Percentiles rank a stretch among this genome's conserved stretches.
These are phyloP conservation scores for Euclidia mi DNA, from an alignment of 2,888 invertebrate genomes.

Conservation along the genomic window DNA sequence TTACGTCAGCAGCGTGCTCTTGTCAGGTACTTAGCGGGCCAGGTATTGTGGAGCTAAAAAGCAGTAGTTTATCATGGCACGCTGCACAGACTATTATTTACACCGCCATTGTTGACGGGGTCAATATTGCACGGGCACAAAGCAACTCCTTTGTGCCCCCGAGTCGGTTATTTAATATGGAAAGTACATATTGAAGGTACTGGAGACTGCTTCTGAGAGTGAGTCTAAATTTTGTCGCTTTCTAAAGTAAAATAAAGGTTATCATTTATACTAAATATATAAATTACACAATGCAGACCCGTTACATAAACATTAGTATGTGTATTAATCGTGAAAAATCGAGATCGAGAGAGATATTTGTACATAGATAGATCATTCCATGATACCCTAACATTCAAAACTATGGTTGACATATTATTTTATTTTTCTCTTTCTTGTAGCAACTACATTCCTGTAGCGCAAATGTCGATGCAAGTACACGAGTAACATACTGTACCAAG, in stretches of 20 bases:
- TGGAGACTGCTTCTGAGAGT: too few relatives aligned
- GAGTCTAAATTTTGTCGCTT: background rate
- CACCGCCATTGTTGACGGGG: conserved; percentile 39
- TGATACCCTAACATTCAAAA: too few relatives aligned
- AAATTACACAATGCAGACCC: too few relatives aligned
- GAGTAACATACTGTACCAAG: conserved; percentile 15
- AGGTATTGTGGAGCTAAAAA: conserved; percentile 35
- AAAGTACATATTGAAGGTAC: conserved; percentile 4
- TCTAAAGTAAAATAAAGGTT: background rate
- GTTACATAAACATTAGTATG: too few relatives aligned
- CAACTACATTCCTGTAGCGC: too few relatives aligned
- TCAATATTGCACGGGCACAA: conserved; percentile 48
- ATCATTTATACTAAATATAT: too few relatives aligned
- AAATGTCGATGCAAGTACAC: conserved; percentile 9
- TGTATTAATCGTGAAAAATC: too few relatives aligned
- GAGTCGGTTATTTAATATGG: conserved; percentile 50
- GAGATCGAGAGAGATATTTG: too few relatives aligned
- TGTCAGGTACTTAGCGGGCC: conserved; percentile 22
- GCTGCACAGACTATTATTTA: conserved; percentile 34
- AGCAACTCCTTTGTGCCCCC: conserved; percentile 52
- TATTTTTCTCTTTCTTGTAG: too few relatives aligned
- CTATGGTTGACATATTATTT: too few relatives aligned
- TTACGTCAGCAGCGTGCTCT: conserved; percentile 31
- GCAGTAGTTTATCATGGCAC: conserved; percentile 40
- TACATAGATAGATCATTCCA: too few relatives aligned